These are phyloP conservation scores for Pyrrhosoma nymphula DNA, from an alignment of 2,888 invertebrate species.

Conservation along the genomic window DNA sequence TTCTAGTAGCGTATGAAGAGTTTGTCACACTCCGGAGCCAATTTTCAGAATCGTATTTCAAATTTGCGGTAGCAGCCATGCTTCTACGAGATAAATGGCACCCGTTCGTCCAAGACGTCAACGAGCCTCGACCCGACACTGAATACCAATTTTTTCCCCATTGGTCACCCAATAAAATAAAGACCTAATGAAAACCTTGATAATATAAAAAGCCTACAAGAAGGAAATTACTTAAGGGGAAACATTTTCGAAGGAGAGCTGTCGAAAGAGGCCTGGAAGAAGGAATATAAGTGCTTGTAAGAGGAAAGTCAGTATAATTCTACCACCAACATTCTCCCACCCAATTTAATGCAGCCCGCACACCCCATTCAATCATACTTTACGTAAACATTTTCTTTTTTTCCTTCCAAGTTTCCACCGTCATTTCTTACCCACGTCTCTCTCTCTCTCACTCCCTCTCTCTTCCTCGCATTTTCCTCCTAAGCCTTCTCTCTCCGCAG, in stretches of 20 bases:
- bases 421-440: not conserved
- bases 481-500: not conserved
- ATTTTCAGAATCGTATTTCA: too few species aligned
- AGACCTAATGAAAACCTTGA: not conserved
- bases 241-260: not conserved
- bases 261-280: not conserved
- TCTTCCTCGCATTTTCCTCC: not conserved
- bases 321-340: not conserved
- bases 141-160: too few species aligned
- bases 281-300: not conserved
- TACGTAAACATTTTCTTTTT: too few species aligned
- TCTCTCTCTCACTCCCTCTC: not conserved
- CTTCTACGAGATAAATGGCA: too few species aligned
- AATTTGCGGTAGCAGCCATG: too few species aligned
- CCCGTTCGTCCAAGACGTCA: too few species aligned
- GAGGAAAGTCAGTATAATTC: not conserved
- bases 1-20: too few species aligned
- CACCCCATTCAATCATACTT: not conserved
- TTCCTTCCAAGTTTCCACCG: not conserved
- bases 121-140: too few species aligned
- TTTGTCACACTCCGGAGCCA: too few species aligned
- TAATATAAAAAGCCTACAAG: not conserved
- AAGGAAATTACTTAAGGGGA: not conserved
- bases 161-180: too few species aligned
- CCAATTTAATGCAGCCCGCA: not conserved